These are phyloP conservation scores for Muscicapa striata DNA, from an alignment of 2,797 vertebrate species.

Conservation along the genomic window DNA sequence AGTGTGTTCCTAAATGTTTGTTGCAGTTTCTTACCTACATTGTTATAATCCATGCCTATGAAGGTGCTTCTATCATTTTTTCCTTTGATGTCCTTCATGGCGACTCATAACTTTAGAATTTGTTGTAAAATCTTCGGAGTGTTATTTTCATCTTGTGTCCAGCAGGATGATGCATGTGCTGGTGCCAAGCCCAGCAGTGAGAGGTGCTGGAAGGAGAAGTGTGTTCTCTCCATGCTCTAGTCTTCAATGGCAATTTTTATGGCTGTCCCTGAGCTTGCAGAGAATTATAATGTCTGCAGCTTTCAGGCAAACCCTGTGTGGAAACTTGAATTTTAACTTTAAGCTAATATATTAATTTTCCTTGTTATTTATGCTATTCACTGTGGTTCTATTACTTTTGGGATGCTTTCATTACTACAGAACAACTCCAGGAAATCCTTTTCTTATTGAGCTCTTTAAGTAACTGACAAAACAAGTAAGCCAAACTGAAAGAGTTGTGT, in stretches of 20 bases:
- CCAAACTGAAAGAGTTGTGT: background rate
- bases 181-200: background rate
- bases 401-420: background rate
- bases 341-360: background rate
- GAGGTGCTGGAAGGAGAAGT: fast-evolving
- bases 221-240: fast-evolving
- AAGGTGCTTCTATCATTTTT: background rate
- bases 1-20: background rate
- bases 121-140: background rate
- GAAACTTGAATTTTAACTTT: background rate
- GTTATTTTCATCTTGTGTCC: background rate
- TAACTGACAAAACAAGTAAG: background rate
- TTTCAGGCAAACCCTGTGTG: background rate
- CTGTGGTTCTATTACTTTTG: background rate
- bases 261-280: background rate
- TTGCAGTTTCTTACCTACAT: background rate
- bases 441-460: background rate
- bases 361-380: background rate
- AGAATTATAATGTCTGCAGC: background rate
- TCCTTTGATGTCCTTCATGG: fast-evolving
- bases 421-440: background rate
- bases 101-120: background rate
- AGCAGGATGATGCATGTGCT: background rate
- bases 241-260: background rate
- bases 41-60: background rate